A percentile compares a stretch with the other conserved stretches of the same genome.
Evolutionary conservation across 2,113 vertebrate genomes (phyloP).

Genomic region (Scatophagus argus): DNA sequence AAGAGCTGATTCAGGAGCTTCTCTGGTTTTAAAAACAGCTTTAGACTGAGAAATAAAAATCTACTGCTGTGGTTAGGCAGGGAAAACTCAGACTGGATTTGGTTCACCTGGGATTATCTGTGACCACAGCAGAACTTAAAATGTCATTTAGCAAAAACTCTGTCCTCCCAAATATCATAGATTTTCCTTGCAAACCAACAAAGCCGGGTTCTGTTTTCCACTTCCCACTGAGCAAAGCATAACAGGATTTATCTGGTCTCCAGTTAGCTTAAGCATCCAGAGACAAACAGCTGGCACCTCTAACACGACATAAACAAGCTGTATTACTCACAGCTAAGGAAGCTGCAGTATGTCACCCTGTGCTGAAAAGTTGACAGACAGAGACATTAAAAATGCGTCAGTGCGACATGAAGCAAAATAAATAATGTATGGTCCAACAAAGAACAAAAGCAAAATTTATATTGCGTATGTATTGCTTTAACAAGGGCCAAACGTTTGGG

Average conservation of each 20-base stretch:
- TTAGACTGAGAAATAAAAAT: not conserved
- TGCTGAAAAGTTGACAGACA: constrained; percentile 22
- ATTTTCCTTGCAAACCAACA: not conserved
- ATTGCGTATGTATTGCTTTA: not conserved
- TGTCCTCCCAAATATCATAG: not conserved
- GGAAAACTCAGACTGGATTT: not conserved
- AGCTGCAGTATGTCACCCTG: constrained; percentile 25
- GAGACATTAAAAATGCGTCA: constrained; percentile 67
- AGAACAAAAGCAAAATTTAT: not conserved
- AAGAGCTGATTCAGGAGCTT: not conserved
- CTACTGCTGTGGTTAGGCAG: not conserved
- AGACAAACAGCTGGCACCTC: not conserved
- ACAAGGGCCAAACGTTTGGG: not conserved
- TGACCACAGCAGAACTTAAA: not conserved
- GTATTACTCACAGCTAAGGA: not conserved
- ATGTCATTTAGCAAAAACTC: not conserved
- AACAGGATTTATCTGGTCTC: not conserved
- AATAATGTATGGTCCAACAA: constrained; percentile 63
- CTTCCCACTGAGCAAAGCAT: not conserved
- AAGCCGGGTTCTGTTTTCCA: not conserved
- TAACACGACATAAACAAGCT: not conserved
- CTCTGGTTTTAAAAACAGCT: not conserved
- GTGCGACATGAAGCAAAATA: constrained; percentile 58
- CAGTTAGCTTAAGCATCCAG: not conserved
- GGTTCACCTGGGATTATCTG: not conserved